Base-by-base conservation (phyloP, 1,140 invertebrate genomes). In the Dendrolimus punctatus region DNA sequence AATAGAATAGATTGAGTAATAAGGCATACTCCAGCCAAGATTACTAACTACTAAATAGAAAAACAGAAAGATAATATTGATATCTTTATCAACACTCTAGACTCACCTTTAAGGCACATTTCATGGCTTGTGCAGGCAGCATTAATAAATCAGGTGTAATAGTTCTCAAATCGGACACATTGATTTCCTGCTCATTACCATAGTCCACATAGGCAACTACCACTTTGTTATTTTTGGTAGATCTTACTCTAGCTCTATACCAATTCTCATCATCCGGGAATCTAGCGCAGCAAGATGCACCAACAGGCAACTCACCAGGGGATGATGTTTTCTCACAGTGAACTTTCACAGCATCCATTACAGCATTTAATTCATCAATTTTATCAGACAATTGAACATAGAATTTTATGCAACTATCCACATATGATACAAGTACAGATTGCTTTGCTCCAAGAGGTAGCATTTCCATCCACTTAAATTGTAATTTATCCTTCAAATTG, bases 181-280 rank as follows among this genome's bases (percentile, higher is more conserved):
- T 70, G 7, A 94, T 88, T 46, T 87, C 88, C 68, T 94, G 92
- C 68, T 93, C 91, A 71, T 95, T 95, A 0, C 94, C 95, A 88
- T 93, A 95, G 80, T 96, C 95, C 1, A 96, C 91, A 80, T 94
- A 94, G 6, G 88, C 81, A 0, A 94, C 91, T 42, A 85, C 84
- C 4, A 90, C 73, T 47, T 81, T 78, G 4, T 88, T 80, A 8
- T 79, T 82, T 44, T 71, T 72, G 3, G 88, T 67, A 4, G 76
- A 73, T 9, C 89, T 67, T 6, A 94, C 88, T 64, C 90, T 87
- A 6, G 91, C 92, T 49, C 92, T 84, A 70, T 94, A 96, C 93
- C 94, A 95, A 49, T 89, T 87, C 37, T 82, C 77, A 80, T 95
- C 94, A 58, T 87, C 88, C 60, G 90, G 90, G 60, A 91, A 95